Evolutionary conservation across 2,113 vertebrate species (phyloP), one percentile per base, ranked within the genome.

Genomic region (Panthera tigris): DNA sequence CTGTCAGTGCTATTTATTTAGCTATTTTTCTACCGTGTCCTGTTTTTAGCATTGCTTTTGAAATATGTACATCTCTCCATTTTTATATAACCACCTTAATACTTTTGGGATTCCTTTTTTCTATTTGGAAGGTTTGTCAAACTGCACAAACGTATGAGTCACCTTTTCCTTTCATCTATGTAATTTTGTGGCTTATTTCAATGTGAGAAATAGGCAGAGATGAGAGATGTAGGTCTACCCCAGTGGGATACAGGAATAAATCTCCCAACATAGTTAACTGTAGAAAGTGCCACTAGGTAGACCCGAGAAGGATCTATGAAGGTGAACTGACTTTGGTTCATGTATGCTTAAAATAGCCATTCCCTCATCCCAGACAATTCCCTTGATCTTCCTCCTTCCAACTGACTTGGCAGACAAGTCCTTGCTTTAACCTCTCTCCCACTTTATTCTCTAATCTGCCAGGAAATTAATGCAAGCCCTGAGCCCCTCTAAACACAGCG

Each of bases 281-380:
- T 11, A 95, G 83, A 50, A 85, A 94, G 52, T 95, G 87, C 50
- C 91, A 92, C 87, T 15, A 83, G 66, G 33, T 71, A 91, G 88
- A 94, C 84, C 66, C n/a, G 57, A 39, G 94, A 91, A 97, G 82
- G 52, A 92, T 85, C 88, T 79, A 14, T 94, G 91, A 97, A 97
- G 95, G 97, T 95, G 85, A 98, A 84, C 65, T 65, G 68, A 89
- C 52, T 97, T 94, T 76, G 68, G 93, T 41, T 97, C 89, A 68
- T 25, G 68, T 74, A 86, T 91, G 84, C 97, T 95, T 97, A 95
- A 98, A 97, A 98, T 97, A 98, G 94, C 69, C 84, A 61, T 85
- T 79, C 66, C 88, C 81, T n/a, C 3, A 71, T 89, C 87, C 76
- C 95, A 71, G 41, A 92, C 78, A 94, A 96, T 94, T 95, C 93